A percentile compares a stretch with the other conserved stretches of the same genome.
phyloP scores from a whole-genome alignment of 2,113 vertebrate genomes.

The Tautogolabrus adspersus region DNA sequence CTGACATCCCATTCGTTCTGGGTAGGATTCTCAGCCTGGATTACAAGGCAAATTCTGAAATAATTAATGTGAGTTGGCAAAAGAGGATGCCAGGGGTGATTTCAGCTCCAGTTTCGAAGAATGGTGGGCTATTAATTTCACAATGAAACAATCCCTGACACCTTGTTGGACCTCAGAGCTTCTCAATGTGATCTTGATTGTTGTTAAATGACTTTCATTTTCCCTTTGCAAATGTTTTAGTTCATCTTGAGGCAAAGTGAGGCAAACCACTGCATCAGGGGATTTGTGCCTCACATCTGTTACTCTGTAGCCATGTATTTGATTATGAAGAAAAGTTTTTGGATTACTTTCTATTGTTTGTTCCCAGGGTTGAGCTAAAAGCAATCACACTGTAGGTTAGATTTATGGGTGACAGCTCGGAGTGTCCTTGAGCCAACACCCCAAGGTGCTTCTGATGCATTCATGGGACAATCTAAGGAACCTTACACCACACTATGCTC shows the following conservation, averaged over 20 bases:
- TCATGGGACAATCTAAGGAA: neutral
- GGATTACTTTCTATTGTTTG: neutral
- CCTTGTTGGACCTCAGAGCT: constrained; percentile 30
- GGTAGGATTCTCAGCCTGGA: constrained; percentile 79
- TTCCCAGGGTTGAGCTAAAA: neutral
- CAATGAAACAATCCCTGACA: constrained; percentile 38
- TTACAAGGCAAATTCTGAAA: constrained; percentile 88
- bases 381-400: neutral
- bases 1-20: constrained; percentile 88
- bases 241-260: neutral
- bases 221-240: neutral
- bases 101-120: constrained; percentile 37
- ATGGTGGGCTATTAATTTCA: constrained; percentile 40
- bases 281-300: constrained; percentile 6
- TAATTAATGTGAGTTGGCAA: constrained; percentile 83
- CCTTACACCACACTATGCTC: neutral
- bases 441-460: neutral
- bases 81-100: constrained; percentile 53
- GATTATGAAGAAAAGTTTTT: neutral
- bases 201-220: neutral
- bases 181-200: neutral
- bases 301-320: neutral
- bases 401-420: constrained; percentile 1
- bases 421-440: neutral
- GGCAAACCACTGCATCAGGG: neutral